Conservation (phyloP, 2,888 invertebrate species). For the Sphinx pinastri region DNA sequence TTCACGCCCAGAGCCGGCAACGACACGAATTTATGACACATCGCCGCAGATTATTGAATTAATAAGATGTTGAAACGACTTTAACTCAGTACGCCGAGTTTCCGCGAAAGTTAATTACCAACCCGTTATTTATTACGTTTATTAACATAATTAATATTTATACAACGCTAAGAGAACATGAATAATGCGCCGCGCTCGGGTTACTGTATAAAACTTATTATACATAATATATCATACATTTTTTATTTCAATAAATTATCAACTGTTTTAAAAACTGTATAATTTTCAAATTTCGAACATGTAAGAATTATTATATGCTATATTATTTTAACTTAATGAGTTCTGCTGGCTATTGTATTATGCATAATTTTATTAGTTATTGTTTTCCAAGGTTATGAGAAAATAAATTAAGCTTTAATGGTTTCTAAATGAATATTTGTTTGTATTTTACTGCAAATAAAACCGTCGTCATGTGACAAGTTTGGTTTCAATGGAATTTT, state of each 20-base stretch:
- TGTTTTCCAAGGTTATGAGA: background rate
- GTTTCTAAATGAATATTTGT: too few relatives aligned
- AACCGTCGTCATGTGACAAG: too few relatives aligned
- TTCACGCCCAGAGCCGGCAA: slow-evolving; percentile 14
- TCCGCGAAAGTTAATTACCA: slow-evolving; percentile 40
- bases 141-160: slow-evolving; percentile 34
- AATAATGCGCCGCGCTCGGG: slow-evolving; percentile 28
- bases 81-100: slow-evolving; percentile 25
- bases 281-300: slow-evolving; percentile 24
- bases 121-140: slow-evolving; percentile 37
- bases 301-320: slow-evolving; percentile 3
- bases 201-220: slow-evolving; percentile 29
- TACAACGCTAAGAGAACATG: slow-evolving; percentile 30
- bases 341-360: slow-evolving; percentile 5
- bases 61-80: slow-evolving; percentile 41
- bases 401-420: background rate
- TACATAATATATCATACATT: slow-evolving; percentile 33
- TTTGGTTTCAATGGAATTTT: too few relatives aligned
- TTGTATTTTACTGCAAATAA: too few relatives aligned
- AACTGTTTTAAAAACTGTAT: slow-evolving; percentile 12
- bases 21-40: slow-evolving; percentile 31
- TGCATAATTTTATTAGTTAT: background rate
- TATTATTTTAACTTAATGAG: slow-evolving; percentile 11
- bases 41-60: slow-evolving; percentile 38
- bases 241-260: slow-evolving; percentile 19